phyloP scores from a whole-genome alignment of 2,797 vertebrate genomes.

The Chrysolophus pictus region DNA sequence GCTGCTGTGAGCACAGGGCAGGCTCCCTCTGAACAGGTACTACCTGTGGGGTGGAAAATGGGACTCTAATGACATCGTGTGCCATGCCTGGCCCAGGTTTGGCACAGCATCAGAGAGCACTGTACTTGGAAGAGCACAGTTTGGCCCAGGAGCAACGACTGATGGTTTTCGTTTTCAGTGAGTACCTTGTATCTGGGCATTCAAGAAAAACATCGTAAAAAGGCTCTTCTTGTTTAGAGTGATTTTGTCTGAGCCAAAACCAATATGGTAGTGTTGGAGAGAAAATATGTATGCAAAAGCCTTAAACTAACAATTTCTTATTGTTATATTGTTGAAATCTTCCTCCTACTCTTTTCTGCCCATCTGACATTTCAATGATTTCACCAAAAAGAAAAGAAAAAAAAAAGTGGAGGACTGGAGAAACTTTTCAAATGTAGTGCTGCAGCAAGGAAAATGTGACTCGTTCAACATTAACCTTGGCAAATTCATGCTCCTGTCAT shows the following conservation, averaged over 20 bases:
- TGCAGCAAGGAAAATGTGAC: constrained; percentile 30
- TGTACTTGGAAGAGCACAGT: background rate
- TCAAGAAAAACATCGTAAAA: background rate
- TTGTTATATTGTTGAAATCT: background rate
- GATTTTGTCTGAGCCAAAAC: constrained; percentile 26
- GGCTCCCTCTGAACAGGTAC: background rate
- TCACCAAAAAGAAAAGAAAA: background rate
- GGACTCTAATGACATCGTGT: fast-evolving
- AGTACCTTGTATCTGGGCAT: background rate
- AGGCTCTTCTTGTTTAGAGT: background rate
- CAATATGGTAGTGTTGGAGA: background rate
- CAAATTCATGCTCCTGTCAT: constrained; percentile 47
- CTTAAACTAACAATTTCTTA: constrained; percentile 22
- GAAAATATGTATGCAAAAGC: constrained; percentile 14
- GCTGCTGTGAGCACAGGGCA: background rate
- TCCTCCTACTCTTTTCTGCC: background rate
- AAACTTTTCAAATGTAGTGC: constrained; percentile 56
- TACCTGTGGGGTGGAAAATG: background rate
- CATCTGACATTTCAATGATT: constrained; percentile 21
- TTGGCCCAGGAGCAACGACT: background rate
- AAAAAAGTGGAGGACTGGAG: background rate
- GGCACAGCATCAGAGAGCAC: fast-evolving
- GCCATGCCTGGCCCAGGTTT: background rate
- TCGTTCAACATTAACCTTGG: constrained; percentile 67
- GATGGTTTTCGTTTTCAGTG: background rate